Percentiles rank a stretch among this genome's conserved stretches.
Conservation (phyloP, 2,888 invertebrate genomes). For the Hedychridium roseum region DNA sequence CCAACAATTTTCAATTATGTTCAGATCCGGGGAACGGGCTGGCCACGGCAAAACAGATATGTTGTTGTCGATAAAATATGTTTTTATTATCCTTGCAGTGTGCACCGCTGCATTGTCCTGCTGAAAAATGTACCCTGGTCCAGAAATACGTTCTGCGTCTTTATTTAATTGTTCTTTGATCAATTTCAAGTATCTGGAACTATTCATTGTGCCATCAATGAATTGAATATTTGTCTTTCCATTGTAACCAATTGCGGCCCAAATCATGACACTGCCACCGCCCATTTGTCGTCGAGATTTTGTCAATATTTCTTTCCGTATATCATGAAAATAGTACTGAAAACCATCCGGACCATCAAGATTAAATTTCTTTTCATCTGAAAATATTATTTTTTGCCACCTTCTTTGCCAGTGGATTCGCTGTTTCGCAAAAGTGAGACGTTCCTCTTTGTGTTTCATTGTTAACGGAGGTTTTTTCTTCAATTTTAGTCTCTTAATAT, state of each 20-base stretch:
- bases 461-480: slow-evolving; percentile 1
- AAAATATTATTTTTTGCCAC: slow-evolving; percentile 1
- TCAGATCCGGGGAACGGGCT: slow-evolving; percentile 5
- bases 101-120: slow-evolving; percentile 10
- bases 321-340: slow-evolving; percentile 3
- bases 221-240: slow-evolving; percentile 7
- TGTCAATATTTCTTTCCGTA: slow-evolving; percentile 3
- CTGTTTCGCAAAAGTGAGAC: neutral
- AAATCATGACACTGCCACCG: slow-evolving; percentile 5
- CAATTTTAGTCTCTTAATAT: slow-evolving; percentile 1
- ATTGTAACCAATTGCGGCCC: slow-evolving; percentile 4
- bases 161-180: slow-evolving; percentile 9
- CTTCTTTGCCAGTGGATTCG: slow-evolving; percentile 1
- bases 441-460: neutral
- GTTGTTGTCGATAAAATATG: neutral
- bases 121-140: slow-evolving; percentile 9
- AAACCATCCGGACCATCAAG: too few species aligned
- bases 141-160: slow-evolving; percentile 7
- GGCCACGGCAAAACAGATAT: slow-evolving; percentile 1
- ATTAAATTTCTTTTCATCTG: slow-evolving; percentile 2
- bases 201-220: slow-evolving; percentile 11
- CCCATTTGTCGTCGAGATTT: slow-evolving; percentile 1
- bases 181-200: slow-evolving; percentile 7
- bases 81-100: neutral
- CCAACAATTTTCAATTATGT: slow-evolving; percentile 11